Percentiles rank a stretch among this genome's conserved stretches.
These are phyloP conservation scores for Epinephelus malabaricus DNA, from an alignment of 2,797 vertebrate species.

Conservation along the genomic window DNA sequence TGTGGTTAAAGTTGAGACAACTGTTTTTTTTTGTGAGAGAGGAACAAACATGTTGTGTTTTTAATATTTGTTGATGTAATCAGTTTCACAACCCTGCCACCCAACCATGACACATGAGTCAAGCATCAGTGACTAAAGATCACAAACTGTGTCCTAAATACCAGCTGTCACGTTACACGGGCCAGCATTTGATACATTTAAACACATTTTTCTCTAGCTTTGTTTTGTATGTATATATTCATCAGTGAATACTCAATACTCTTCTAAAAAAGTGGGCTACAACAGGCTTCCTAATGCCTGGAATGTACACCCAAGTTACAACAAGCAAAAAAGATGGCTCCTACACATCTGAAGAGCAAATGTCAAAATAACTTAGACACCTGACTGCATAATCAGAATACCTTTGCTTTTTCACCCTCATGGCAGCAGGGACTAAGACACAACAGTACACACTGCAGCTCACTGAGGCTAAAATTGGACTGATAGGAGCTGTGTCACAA, in stretches of 20 bases:
- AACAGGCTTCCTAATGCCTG: neutral
- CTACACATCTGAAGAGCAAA: conserved; percentile 7
- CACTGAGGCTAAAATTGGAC: conserved; percentile 17
- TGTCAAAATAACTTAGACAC: conserved; percentile 28
- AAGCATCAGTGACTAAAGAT: conserved; percentile 48
- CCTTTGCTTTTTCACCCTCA: neutral
- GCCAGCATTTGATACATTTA: neutral
- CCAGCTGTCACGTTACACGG: conserved; percentile 15
- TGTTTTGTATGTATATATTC: neutral
- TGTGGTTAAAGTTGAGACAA: conserved; percentile 14
- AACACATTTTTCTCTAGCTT: neutral
- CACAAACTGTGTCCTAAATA: conserved; percentile 24
- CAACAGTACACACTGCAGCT: neutral
- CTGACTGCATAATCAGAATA: conserved; percentile 17
- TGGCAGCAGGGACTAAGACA: neutral
- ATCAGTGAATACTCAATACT: conserved; percentile 2
- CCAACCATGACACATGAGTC: conserved; percentile 53
- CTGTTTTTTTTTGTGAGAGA: conserved; percentile 35
- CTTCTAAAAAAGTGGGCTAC: neutral
- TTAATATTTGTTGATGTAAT: conserved; percentile 50
- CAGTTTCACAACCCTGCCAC: conserved; percentile 60
- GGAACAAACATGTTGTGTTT: conserved; percentile 50
- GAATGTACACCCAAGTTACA: conserved; percentile 37
- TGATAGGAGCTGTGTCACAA: conserved; percentile 33
- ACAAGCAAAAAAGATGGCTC: conserved; percentile 15